Base-by-base conservation (phyloP, 92 coral and sea anemone species). In the Porites cylindrica region DNA sequence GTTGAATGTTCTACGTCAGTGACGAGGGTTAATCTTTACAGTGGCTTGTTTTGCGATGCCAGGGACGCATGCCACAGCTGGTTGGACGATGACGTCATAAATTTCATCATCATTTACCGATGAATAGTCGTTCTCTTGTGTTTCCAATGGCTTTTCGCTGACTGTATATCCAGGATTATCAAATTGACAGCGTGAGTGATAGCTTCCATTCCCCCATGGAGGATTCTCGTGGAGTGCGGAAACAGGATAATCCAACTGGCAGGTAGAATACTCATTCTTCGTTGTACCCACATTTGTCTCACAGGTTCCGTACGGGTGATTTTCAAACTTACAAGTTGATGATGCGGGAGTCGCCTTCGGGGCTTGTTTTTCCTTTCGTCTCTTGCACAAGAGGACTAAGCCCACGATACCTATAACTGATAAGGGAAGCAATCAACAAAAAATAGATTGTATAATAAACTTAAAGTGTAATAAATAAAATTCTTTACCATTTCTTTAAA, bases 251-350 rank as follows among this genome's bases (percentile, higher is more conserved):
- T 56, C 61, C 11, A 2, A 56, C 61, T 56, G 61, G 16, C 61
- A 10, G 13, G 61, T 56, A n/a, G 70, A 65, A 21, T 65, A 65
- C 4, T 2, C 70, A 10, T 65, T 65, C 32, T 20, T 26, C 7
- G 26, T 19, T 21, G 21, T 75, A 13, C 13, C 66, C 21, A 47
- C 21, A 1, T 6, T 17, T 4, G 17, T 51, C 7, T 56, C 50
- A 19, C 12, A 53, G 79, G 1, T n/a, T 29, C 6, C 79, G 79
- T 75, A 75, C 20, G 79, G 16, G 65, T 64, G 66, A 54, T 75
- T 75, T 6, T 72, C 77, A 47, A 72, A 72, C 24, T 51, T 59
- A n/a, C 59, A 8, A 59, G 59, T 43, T 62, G 26, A 3, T 18
- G 58, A 32, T 32, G 47, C 58, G 38, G 59, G 24, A 18, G 54